Base-by-base conservation (phyloP, 2,797 vertebrate genomes). In the Bovichtus variegatus region DNA sequence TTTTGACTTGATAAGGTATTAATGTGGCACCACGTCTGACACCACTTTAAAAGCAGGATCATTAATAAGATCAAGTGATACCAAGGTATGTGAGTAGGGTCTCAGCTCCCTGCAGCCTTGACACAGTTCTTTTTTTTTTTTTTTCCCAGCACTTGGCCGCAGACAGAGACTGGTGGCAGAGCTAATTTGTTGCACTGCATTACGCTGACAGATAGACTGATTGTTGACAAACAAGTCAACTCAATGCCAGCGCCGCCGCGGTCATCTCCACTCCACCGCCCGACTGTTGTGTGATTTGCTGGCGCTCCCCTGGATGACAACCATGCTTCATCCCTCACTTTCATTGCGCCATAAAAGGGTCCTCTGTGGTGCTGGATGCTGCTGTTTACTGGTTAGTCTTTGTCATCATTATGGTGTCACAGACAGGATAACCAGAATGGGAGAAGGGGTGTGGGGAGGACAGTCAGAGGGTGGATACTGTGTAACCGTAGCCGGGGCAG, bases 341-440 rank as follows among this genome's bases (percentile, higher is more conserved):
- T 94, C 92, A 93, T 92, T 91, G 91, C 77, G 4, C 90, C 84
- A 93, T 94, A 92, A 94, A 94, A 85, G 84, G 76, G 58, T 88
- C 87, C 83, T 93, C 82, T 84, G 81, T 79, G 87, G 86, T 77
- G 81, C 85, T 90, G 80, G 81, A 83, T 82, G 87, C 86, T 73
- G 80, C 90, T 85, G 87, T 87, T 92, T 87, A 89, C 91, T 89
- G 91, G 89, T 91, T 86, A 89, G 92, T 86, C 92, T 94, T 90
- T 94, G 92, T 94, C 94, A 94, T 93, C 90, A 92, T 94, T 94
- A 93, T 72, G 19, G 89, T 93, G 88, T 93, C 91, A 92, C 69
- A 65, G 87, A 89, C 84, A 81, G 87, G 88, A 88, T 91, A 93
- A 93, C 86, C 87, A 82, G 85, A 65, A 78, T 46, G 70, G 76